Evolutionary conservation across 2,888 invertebrate genomes (phyloP).

Genomic region (Tromatobia lineatoria): DNA sequence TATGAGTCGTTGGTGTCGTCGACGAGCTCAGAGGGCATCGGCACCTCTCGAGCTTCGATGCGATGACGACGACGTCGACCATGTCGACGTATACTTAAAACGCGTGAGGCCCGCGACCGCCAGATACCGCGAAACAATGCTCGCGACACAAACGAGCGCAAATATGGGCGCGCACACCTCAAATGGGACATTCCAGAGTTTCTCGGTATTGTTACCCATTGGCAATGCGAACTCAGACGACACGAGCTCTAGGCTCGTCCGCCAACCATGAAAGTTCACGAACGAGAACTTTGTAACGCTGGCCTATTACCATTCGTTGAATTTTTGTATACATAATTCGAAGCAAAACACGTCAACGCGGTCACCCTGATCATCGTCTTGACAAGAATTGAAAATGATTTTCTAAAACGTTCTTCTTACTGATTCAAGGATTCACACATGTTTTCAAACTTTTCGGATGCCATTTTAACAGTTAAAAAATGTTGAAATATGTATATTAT

Average conservation of each 20-base stretch:
- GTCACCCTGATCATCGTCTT: too few species aligned
- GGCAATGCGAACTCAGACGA: conserved; percentile 36
- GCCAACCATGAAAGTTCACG: conserved; percentile 30
- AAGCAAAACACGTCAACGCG: neutral
- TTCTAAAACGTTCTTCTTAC: too few species aligned
- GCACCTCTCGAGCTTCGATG: conserved; percentile 60
- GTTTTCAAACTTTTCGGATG: too few species aligned
- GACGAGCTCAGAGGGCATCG: conserved; percentile 67
- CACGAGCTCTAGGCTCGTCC: conserved; percentile 8
- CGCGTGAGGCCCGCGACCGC: conserved; percentile 68
- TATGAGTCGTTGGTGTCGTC: conserved; percentile 19
- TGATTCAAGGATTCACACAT: too few species aligned
- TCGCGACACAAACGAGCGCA: conserved; percentile 70
- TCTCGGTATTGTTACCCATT: conserved; percentile 79
- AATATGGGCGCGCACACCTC: conserved; percentile 84
- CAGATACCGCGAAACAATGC: conserved; percentile 84
- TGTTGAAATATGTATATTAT: too few species aligned
- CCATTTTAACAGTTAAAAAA: too few species aligned
- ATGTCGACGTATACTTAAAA: conserved; percentile 76
- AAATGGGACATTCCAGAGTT: conserved; percentile 84
- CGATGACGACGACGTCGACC: conserved; percentile 64
- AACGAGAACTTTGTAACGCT: conserved; percentile 19
- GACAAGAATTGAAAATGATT: too few species aligned
- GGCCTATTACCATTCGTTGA: neutral
- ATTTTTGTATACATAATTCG: neutral